Conservation (phyloP, 1,140 invertebrate species). For the Hormaphis cornu region DNA sequence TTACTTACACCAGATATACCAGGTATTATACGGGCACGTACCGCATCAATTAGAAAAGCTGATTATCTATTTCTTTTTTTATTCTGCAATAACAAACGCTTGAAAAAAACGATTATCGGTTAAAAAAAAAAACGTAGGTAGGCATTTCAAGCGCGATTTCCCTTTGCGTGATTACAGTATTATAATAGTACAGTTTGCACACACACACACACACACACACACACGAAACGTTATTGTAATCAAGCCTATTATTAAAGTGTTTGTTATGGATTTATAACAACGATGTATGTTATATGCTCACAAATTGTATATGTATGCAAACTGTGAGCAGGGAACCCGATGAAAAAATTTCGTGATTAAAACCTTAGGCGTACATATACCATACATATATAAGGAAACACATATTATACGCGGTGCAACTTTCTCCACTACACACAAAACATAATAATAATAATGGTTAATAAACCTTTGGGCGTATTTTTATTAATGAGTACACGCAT, state of each 20-base stretch:
- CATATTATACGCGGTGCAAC: neutral
- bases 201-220: neutral
- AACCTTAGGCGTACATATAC: conserved; percentile 1
- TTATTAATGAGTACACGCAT: neutral
- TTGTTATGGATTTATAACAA: conserved; percentile 6
- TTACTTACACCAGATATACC: too few relatives aligned
- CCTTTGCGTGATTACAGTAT: neutral
- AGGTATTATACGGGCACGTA: too few relatives aligned
- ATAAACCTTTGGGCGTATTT: neutral
- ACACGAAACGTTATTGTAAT: neutral
- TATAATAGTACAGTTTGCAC: neutral
- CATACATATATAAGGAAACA: neutral
- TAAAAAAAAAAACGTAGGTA: too few relatives aligned
- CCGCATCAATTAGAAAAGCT: too few relatives aligned
- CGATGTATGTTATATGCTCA: neutral
- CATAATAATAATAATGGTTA: conserved; percentile 7
- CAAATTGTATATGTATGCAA: too few relatives aligned
- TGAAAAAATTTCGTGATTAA: conserved; percentile 6
- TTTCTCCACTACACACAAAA: neutral
- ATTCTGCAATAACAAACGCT: too few relatives aligned
- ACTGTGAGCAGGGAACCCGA: too few relatives aligned
- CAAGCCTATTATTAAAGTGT: conserved; percentile 10
- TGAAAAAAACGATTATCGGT: neutral
- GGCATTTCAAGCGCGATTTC: neutral
- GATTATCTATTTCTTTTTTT: too few relatives aligned